Conservation (phyloP, 2,113 vertebrate genomes). For the Cyprinodon brontotheroides region DNA sequence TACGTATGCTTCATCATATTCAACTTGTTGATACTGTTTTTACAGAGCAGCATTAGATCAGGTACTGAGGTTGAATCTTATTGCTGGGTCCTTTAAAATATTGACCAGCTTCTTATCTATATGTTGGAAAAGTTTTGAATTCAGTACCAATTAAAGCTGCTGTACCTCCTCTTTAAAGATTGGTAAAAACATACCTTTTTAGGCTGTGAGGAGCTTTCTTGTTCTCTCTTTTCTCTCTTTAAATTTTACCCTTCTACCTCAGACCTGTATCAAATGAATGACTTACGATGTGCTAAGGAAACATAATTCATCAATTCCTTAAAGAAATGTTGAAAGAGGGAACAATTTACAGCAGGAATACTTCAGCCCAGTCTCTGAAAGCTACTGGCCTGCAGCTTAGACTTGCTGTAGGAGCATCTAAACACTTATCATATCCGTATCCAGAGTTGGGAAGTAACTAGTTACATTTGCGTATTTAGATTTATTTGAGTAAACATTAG, state of each 20-base stretch:
- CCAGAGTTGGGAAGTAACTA: no score
- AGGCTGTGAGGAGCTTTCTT: not conserved
- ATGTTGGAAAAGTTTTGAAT: not conserved
- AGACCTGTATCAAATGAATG: not conserved
- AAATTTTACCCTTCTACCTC: not conserved
- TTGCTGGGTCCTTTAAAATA: no score
- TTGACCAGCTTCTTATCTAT: no score
- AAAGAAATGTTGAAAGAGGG: not conserved
- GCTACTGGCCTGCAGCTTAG: not conserved
- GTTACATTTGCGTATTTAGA: no score
- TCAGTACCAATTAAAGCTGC: not conserved
- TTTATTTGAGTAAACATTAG: no score
- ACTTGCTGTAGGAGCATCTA: no score
- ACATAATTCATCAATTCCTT: not conserved
- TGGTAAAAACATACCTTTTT: no score
- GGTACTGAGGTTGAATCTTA: not conserved
- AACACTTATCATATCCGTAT: no score
- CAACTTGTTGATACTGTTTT: not conserved
- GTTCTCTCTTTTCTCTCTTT: not conserved
- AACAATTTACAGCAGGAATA: not conserved
- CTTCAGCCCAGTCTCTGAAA: not conserved
- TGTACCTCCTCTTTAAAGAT: not conserved
- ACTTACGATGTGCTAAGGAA: no score
- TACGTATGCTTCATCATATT: slow-evolving; percentile 72
- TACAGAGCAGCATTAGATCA: not conserved